Conservation (phyloP, 2,113 vertebrate genomes). For the Rhynchopsitta pachyrhyncha region DNA sequence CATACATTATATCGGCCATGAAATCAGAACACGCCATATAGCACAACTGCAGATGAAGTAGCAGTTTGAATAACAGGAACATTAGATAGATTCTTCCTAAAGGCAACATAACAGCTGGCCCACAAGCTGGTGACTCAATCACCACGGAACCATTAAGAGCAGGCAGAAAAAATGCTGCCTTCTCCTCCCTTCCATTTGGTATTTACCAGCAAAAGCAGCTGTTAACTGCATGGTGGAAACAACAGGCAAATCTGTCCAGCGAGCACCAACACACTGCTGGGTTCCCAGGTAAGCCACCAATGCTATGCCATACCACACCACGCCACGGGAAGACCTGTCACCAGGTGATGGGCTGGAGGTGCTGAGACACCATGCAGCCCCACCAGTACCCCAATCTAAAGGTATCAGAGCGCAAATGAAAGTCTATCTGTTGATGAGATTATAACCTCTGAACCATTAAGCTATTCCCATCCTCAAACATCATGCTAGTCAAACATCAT, state of each 20-base stretch:
- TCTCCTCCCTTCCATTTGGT: not conserved
- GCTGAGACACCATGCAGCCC: not conserved
- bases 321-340: accelerated
- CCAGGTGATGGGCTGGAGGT: not conserved
- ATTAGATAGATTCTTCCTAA: not conserved
- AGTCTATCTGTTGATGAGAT: not conserved
- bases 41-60: not conserved
- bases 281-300: not conserved
- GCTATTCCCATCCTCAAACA: not conserved
- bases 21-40: not conserved
- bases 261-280: accelerated
- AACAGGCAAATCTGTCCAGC: not conserved
- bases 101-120: not conserved
- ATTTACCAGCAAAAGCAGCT: not conserved
- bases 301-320: not conserved
- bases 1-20: not conserved
- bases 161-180: not conserved
- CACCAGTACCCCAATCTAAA: not conserved
- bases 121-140: not conserved
- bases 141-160: not conserved
- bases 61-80: not conserved
- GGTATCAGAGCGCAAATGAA: not conserved
- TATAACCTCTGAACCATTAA: not conserved
- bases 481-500: not conserved
- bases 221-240: accelerated